Base-by-base conservation (phyloP, 2,797 vertebrate species). In the Valencia hispanica region DNA sequence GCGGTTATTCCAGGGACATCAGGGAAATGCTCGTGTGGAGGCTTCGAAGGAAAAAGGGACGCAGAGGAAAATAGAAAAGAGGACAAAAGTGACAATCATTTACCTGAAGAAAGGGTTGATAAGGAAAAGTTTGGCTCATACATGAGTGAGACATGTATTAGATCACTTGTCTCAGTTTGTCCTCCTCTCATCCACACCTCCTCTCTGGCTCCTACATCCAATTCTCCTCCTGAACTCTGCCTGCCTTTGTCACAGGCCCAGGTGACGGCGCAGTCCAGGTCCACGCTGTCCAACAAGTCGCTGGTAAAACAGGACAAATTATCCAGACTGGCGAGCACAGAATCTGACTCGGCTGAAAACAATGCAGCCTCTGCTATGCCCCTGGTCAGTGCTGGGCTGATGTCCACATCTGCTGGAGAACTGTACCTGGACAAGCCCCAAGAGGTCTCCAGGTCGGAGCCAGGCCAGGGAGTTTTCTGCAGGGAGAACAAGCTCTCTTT, bases 1-100 rank as follows among this genome's bases (percentile, higher is more conserved):
- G 96, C 96, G 61, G 95, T 96, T 48, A 96, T 96, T 86, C 91
- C 94, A 0, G 96, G 96, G 45, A 91, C 86, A 41, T 76, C 77
- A 0, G 90, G 86, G 25, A 90, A 82, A 74, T 95, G 94, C 86
- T 94, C 90, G 0, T 96, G 96, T 18, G 88, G 94, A 39, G 91
- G 91, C 22, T 68, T 81, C 5, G 89, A 90, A 47, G 90, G 82
- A 70, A 86, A 86, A 45, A 50, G 50, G 47, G 55, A 75, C 2
- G 74, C 66, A 78, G 80, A 81, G 1, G 79, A 89, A 70, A 68
- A 25, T 10, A 61, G 79, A 32, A 75, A 72, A 66, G 86, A 83
- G 34, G 90, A 91, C 27, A 85, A 77, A 48, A 75, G 51, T 41
- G 75, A 81, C 11, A 78, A 57, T 25, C 69, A 68, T 8, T 72